Percentiles rank a stretch among this genome's conserved stretches.
Evolutionary conservation across 2,797 vertebrate species (phyloP).

Genomic region (Neosilurus hyrtlii): DNA sequence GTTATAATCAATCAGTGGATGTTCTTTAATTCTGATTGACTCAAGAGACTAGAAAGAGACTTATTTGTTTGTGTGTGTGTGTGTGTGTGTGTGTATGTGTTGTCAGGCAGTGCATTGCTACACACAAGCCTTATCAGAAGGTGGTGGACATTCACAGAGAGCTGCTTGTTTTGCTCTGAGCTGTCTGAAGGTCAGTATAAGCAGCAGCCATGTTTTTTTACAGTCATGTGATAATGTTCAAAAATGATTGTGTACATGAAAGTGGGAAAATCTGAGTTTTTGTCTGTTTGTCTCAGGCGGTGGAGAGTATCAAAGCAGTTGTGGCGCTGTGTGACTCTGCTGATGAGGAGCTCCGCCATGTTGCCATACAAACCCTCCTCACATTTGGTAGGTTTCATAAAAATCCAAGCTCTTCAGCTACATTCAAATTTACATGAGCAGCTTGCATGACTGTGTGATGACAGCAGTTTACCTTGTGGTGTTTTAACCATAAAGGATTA

Average conservation of each 20-base stretch:
- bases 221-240: neutral
- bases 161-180: slow-evolving; percentile 87
- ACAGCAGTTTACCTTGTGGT: neutral
- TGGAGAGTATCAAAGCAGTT: slow-evolving; percentile 88
- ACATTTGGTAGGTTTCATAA: slow-evolving; percentile 82
- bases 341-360: slow-evolving; percentile 86
- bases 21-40: slow-evolving; percentile 1
- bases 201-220: neutral
- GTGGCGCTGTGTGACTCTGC: slow-evolving; percentile 86
- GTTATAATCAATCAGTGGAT: neutral
- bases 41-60: neutral
- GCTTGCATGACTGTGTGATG: neutral
- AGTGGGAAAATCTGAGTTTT: neutral
- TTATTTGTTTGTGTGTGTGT: neutral
- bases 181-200: slow-evolving; percentile 84
- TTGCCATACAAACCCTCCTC: slow-evolving; percentile 90
- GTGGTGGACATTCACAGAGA: slow-evolving; percentile 82
- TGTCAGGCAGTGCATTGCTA: slow-evolving; percentile 87
- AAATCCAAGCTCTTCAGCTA: neutral
- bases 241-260: neutral
- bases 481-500: neutral
- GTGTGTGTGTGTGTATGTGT: slow-evolving; percentile 32
- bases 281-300: slow-evolving; percentile 71
- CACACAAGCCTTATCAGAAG: slow-evolving; percentile 87
- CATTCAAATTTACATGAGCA: neutral